These are phyloP conservation scores for Idris sp. DNA, from an alignment of 1,140 invertebrate genomes.

Conservation along the genomic window DNA sequence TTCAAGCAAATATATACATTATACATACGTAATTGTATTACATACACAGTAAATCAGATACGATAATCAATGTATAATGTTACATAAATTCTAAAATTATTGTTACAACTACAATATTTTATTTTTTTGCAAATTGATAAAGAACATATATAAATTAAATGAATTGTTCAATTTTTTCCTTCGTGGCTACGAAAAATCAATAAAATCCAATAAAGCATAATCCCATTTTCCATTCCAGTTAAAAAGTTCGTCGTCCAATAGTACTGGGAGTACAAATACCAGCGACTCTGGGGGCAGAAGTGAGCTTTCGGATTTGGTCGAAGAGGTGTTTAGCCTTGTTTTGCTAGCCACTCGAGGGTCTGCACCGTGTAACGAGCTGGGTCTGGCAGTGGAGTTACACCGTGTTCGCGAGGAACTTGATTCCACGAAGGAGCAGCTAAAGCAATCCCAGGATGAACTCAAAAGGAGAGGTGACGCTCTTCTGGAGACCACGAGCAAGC, in stretches of 20 bases:
- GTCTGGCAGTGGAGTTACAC: conserved; percentile 84
- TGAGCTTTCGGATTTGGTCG: conserved; percentile 80
- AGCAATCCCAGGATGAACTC: conserved; percentile 87
- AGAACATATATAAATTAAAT: too few species aligned
- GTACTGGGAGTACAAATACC: conserved; percentile 30
- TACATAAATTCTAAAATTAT: too few species aligned
- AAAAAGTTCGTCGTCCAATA: conserved; percentile 32
- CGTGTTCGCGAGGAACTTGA: conserved; percentile 89
- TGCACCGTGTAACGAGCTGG: conserved; percentile 71
- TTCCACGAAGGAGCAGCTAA: conserved; percentile 84
- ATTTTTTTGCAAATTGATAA: too few species aligned
- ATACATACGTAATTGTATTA: too few species aligned
- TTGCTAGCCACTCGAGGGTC: conserved; percentile 80
- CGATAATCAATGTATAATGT: too few species aligned
- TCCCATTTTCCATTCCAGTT: conserved; percentile 35
- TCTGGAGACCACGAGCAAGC: conserved; percentile 88
- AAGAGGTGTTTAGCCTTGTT: conserved; percentile 85
- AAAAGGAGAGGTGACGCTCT: conserved; percentile 88
- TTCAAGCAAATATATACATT: too few species aligned
- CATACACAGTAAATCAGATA: too few species aligned
- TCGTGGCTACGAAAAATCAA: too few species aligned
- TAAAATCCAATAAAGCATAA: conserved; percentile 25
- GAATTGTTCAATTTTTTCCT: too few species aligned
- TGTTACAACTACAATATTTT: too few species aligned
- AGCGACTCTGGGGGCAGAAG: conserved; percentile 67